Evolutionary conservation across 1,140 invertebrate species (phyloP).

Genomic region (Trichoplusia ni): DNA sequence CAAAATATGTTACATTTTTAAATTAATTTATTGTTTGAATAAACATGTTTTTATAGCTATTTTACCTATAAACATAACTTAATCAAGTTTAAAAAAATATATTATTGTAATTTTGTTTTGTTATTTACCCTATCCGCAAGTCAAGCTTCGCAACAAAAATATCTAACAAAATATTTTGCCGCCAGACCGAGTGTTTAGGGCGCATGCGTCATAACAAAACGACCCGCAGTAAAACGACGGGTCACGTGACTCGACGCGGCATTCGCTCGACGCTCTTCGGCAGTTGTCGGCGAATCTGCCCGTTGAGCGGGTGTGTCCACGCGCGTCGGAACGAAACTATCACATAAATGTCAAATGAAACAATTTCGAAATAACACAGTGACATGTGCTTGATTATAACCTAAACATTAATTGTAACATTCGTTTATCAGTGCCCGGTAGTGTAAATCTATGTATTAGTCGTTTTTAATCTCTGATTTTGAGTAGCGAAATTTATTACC

Average conservation of each 20-base stretch:
- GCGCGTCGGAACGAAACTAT: slow-evolving; percentile 44
- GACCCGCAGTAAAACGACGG: slow-evolving; percentile 81
- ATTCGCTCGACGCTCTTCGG: slow-evolving; percentile 76
- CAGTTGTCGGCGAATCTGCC: slow-evolving; percentile 70
- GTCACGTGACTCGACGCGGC: slow-evolving; percentile 81
- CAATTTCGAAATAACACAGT: slow-evolving; percentile 71
- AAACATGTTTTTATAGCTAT: no score
- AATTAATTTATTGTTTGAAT: no score
- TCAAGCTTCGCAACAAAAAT: neutral
- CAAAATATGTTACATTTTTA: neutral
- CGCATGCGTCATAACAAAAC: slow-evolving; percentile 73
- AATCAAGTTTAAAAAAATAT: no score
- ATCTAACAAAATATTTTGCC: slow-evolving; percentile 69
- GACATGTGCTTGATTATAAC: slow-evolving; percentile 66
- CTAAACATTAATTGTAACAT: slow-evolving; percentile 55
- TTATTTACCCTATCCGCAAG: no score
- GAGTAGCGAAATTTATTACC: slow-evolving; percentile 62
- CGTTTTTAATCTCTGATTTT: slow-evolving; percentile 53
- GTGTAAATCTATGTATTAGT: slow-evolving; percentile 45
- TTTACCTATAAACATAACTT: no score
- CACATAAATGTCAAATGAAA: slow-evolving; percentile 74
- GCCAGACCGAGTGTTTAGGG: slow-evolving; percentile 46
- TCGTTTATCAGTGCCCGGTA: slow-evolving; percentile 46
- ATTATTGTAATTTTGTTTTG: no score
- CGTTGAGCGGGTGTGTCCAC: slow-evolving; percentile 47